Base-by-base conservation (phyloP, 2,888 invertebrate species). In the Cryptosula pallasiana region DNA sequence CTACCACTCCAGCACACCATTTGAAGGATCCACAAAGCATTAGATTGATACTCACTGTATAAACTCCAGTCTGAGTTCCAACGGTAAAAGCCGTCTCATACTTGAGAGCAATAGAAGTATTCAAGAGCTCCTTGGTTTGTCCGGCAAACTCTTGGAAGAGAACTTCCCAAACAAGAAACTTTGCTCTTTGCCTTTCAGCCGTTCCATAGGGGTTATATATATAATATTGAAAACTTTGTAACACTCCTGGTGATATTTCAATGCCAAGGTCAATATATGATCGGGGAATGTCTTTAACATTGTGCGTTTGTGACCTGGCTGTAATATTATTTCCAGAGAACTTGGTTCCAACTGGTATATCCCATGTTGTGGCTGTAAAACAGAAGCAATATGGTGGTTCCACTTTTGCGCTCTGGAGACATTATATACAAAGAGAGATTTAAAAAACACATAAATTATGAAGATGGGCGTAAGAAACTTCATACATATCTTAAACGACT, bases 321-420 rank as follows among this genome's bases (percentile, higher is more conserved):
- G 63, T 63, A 13, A 63, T 63, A n/a, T 63, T 63, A 27, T 63
- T 20, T 25, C 63, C 63, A 63, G 63, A 20, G 32, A 63, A 63
- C 34, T 13, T 5, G 5, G 63, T 32, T 5, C 63, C 63, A 13
- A 29, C 32, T n/a, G 63, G 63, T 9, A 63, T 27, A 9, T 63
- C 63, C 63, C 63, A 63, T 63, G 25, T 34, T 32, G 32, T 32
- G 27, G 13, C 63, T 63, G 34, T 16, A 63, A 63, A 5, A n/a
- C n/a, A n/a, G n/a, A n/a, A n/a, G n/a, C n/a, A n/a, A n/a, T n/a
- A n/a, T n/a, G n/a, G n/a, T n/a, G n/a, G n/a, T n/a, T n/a, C n/a
- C n/a, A n/a, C n/a, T n/a, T n/a, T n/a, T n/a, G n/a, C n/a, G n/a
- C n/a, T n/a, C n/a, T n/a, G n/a, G n/a, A n/a, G n/a, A n/a, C n/a